These are phyloP conservation scores for Apistogramma diplotaenia DNA, from an alignment of 2,113 vertebrate genomes.

Conservation along the genomic window DNA sequence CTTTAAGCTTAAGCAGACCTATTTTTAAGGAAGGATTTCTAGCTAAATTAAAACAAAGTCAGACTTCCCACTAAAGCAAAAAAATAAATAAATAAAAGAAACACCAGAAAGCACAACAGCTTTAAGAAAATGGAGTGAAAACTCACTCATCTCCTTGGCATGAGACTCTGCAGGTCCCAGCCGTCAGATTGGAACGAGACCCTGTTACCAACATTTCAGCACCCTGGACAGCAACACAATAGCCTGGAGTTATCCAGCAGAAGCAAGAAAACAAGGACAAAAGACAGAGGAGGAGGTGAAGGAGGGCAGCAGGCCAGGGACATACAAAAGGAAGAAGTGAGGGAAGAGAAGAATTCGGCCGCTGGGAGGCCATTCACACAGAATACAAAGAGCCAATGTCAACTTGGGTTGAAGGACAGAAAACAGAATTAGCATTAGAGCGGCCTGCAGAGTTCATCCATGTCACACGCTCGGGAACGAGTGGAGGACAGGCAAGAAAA, in stretches of 20 bases:
- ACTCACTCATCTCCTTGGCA: background rate
- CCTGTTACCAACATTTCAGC: slow-evolving; percentile 57
- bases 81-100: too few relatives aligned
- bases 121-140: background rate
- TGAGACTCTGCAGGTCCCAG: background rate
- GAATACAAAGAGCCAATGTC: slow-evolving; percentile 56
- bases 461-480: slow-evolving; percentile 7
- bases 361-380: slow-evolving; percentile 48
- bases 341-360: slow-evolving; percentile 34
- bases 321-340: background rate
- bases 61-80: background rate
- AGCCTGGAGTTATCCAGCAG: slow-evolving; percentile 31
- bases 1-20: background rate
- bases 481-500: background rate
- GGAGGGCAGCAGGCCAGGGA: background rate
- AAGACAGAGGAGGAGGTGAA: slow-evolving; percentile 33
- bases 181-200: background rate
- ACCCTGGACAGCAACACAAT: slow-evolving; percentile 69
- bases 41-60: background rate
- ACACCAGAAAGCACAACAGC: background rate
- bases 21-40: background rate
- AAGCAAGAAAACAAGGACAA: slow-evolving; percentile 13
- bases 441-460: slow-evolving; percentile 6
- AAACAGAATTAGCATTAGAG: slow-evolving; percentile 51
- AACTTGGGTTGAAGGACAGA: slow-evolving; percentile 48